A percentile compares a stretch with the other conserved stretches of the same genome.
phyloP scores from a whole-genome alignment of 2,113 vertebrate genomes.

The Ariopsis seemanni region DNA sequence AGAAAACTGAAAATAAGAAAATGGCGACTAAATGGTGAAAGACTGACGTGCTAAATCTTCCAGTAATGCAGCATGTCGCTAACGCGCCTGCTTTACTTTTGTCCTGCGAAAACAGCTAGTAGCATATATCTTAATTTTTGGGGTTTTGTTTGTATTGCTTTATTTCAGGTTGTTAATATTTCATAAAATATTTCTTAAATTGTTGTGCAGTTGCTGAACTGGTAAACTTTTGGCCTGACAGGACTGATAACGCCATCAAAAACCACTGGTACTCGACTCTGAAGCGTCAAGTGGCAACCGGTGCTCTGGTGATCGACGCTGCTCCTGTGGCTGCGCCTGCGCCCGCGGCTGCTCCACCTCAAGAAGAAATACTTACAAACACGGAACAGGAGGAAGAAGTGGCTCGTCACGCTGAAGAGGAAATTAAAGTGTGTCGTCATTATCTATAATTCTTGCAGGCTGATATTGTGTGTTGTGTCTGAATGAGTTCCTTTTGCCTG shows the following conservation, averaged over 20 bases:
- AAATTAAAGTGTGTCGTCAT: slow-evolving; percentile 4
- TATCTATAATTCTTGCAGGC: no score
- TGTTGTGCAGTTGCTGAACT: not conserved
- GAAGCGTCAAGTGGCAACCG: slow-evolving; percentile 81
- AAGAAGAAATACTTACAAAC: not conserved
- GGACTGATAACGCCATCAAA: slow-evolving; percentile 90
- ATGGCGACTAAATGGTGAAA: not conserved
- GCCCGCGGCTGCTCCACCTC: slow-evolving; percentile 48
- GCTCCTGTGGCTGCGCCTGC: slow-evolving; percentile 48
- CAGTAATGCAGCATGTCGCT: no score
- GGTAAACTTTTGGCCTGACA: slow-evolving; percentile 50
- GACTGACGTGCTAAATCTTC: no score
- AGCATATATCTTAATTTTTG: no score
- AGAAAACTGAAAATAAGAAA: not conserved
- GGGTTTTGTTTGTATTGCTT: no score
- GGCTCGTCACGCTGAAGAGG: not conserved
- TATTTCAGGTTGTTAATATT: not conserved
- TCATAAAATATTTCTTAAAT: not conserved
- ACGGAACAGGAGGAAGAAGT: not conserved
- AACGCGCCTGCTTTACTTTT: no score
- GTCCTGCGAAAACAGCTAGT: not conserved
- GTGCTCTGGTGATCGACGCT: slow-evolving; percentile 72
- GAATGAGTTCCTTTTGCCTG: not conserved
- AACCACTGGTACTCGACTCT: slow-evolving; percentile 92
- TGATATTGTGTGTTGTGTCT: not conserved